Evolutionary conservation across 2,113 vertebrate species (phyloP).

Genomic region (Labeo rohita): DNA sequence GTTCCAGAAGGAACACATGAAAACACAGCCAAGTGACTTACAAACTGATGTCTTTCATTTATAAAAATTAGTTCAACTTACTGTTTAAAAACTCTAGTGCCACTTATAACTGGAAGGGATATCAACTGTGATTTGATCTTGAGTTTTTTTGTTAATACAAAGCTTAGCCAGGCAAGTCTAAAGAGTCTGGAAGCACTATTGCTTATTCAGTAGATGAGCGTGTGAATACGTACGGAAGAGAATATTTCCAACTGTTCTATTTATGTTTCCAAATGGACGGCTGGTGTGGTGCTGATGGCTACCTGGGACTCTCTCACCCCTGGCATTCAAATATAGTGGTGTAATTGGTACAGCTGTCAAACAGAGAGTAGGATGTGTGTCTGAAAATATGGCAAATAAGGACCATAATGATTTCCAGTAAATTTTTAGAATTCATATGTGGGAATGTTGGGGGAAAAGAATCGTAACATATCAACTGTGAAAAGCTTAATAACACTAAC

Average conservation of each 20-base stretch:
- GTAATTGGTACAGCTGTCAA: slow-evolving; percentile 16
- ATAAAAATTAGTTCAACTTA: background rate
- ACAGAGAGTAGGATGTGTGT: background rate
- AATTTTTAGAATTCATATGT: background rate
- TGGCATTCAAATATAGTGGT: background rate
- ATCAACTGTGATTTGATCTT: background rate
- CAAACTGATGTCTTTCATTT: background rate
- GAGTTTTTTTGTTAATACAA: background rate
- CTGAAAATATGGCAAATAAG: background rate
- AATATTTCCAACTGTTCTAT: background rate
- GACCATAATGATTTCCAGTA: background rate
- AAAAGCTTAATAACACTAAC: too few species aligned
- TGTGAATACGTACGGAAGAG: background rate
- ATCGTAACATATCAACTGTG: background rate
- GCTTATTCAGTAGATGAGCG: background rate
- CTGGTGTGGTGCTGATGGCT: slow-evolving; percentile 35
- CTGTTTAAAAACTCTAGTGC: background rate
- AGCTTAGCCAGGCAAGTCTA: background rate
- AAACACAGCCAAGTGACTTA: background rate
- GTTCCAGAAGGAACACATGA: background rate
- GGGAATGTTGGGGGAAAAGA: background rate
- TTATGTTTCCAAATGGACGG: slow-evolving; percentile 6
- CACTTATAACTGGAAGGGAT: background rate
- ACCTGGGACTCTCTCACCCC: background rate
- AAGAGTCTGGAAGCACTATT: background rate